Conservation (phyloP, 1,140 invertebrate species). For the Heliconius congener region DNA sequence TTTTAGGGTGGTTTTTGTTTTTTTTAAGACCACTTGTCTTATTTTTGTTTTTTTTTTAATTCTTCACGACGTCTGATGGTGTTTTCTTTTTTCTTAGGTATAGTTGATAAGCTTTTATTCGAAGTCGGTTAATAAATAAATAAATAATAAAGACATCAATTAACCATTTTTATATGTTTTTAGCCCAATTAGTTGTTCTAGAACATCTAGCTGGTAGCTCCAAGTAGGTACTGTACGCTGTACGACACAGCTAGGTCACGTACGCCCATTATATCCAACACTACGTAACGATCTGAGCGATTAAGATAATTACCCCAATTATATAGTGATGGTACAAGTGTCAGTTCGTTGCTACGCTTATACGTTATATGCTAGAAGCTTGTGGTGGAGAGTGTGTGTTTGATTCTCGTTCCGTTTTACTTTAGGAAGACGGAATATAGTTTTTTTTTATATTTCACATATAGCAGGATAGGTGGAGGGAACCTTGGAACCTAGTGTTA, state of each 20-base stretch:
- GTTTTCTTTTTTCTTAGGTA: too few species aligned
- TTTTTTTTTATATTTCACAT: too few species aligned
- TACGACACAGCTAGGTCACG: slow-evolving; percentile 1
- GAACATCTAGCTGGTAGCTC: neutral
- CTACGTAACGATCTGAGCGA: neutral
- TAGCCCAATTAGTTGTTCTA: neutral
- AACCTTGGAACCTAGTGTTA: too few species aligned
- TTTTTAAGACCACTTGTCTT: too few species aligned
- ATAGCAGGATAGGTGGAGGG: too few species aligned
- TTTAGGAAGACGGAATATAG: too few species aligned
- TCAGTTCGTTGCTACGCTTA: neutral
- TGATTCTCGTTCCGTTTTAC: neutral
- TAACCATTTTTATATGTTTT: neutral
- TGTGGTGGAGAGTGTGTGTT: neutral
- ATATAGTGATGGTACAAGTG: neutral
- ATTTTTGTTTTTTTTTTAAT: too few species aligned
- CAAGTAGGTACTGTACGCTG: too few species aligned
- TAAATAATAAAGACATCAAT: neutral
- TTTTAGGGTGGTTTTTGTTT: too few species aligned
- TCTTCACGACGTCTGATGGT: too few species aligned
- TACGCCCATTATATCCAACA: neutral
- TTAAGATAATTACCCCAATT: neutral
- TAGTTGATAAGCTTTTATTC: too few species aligned
- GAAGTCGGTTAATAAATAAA: neutral
- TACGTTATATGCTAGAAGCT: neutral